Conservation (phyloP, 1,140 invertebrate species). For the Drosophila kepulauana region DNA sequence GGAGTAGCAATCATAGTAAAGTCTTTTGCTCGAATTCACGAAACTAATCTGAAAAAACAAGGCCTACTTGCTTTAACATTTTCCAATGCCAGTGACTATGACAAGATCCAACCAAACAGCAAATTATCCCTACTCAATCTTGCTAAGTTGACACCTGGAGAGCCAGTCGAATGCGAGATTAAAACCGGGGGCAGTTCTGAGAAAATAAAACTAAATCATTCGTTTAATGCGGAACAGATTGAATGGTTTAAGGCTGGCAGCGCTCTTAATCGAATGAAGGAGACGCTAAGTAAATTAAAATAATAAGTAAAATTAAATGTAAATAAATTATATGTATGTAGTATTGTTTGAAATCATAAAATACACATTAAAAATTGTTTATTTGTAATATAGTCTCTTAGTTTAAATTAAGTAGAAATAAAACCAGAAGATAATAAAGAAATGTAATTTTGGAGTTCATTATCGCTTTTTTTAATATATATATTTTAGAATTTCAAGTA, state of each 20-base stretch:
- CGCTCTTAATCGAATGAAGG: constrained; percentile 98
- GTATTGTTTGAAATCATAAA: no score
- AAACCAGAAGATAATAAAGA: no score
- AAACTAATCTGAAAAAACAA: constrained; percentile 99
- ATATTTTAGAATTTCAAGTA: no score
- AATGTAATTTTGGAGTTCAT: no score
- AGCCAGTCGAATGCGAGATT: constrained; percentile 95
- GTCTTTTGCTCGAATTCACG: constrained; percentile 99
- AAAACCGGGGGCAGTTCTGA: constrained; percentile 96
- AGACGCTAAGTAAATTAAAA: constrained; percentile 87
- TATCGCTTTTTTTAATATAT: no score
- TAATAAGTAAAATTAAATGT: not conserved
- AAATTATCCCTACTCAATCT: constrained; percentile 96
- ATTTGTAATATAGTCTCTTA: no score
- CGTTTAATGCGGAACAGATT: constrained; percentile 98
- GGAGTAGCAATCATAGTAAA: constrained; percentile 99
- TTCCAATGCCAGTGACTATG: constrained; percentile 96
- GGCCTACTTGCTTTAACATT: constrained; percentile 98
- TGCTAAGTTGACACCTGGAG: constrained; percentile 94
- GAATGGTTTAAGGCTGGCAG: constrained; percentile 99
- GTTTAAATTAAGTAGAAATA: no score
- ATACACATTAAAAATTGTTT: no score
- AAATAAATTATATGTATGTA: no score
- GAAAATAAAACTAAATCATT: constrained; percentile 95
- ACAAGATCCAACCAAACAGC: constrained; percentile 97